Evolutionary conservation across 2,113 vertebrate genomes (phyloP).

Genomic region (Hucho hucho): DNA sequence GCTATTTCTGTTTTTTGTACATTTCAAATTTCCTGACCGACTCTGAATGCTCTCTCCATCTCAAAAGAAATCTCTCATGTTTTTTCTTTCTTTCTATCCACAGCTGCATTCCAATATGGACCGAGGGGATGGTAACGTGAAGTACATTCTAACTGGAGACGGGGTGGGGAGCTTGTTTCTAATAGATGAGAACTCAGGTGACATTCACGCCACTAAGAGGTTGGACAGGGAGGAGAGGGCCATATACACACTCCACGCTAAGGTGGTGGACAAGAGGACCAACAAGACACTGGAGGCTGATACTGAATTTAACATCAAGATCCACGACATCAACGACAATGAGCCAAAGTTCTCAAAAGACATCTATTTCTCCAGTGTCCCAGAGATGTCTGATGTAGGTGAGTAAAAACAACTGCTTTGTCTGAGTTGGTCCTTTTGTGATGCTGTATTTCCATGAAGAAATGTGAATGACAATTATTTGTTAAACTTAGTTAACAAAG

Average conservation of each 20-base stretch:
- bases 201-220: slow-evolving; percentile 94
- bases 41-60: not conserved
- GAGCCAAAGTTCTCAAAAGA: slow-evolving; percentile 92
- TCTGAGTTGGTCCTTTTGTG: not conserved
- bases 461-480: not conserved
- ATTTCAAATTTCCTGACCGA: not conserved
- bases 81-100: not conserved
- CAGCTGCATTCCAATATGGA: slow-evolving; percentile 98
- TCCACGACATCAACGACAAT: slow-evolving; percentile 98
- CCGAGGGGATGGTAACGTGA: slow-evolving; percentile 91
- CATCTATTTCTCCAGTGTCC: slow-evolving; percentile 85
- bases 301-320: slow-evolving; percentile 98
- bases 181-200: slow-evolving; percentile 96
- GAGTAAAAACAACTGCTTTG: slow-evolving; percentile 59
- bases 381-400: slow-evolving; percentile 98
- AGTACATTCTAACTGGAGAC: slow-evolving; percentile 93
- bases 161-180: slow-evolving; percentile 92
- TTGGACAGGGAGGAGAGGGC: slow-evolving; percentile 96
- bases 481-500: not conserved
- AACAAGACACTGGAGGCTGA: slow-evolving; percentile 90
- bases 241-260: slow-evolving; percentile 88
- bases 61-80: not conserved
- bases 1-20: not conserved
- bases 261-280: slow-evolving; percentile 88
- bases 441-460: not conserved